phyloP scores from a whole-genome alignment of 2,888 invertebrate genomes.

The Philhelius pedissequus region DNA sequence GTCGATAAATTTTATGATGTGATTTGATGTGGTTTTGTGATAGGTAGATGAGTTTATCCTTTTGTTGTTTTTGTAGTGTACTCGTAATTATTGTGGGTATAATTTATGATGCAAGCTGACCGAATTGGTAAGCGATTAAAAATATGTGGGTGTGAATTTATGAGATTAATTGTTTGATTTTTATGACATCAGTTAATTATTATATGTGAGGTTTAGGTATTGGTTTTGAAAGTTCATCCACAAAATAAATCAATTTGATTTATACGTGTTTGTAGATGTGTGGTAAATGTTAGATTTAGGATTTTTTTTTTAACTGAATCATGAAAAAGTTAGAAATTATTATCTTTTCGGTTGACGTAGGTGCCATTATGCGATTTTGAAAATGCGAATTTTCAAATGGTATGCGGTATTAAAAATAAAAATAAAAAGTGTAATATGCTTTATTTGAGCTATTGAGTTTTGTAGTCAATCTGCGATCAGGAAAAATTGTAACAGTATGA shows the following conservation, averaged over 20 bases:
- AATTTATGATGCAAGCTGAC: slow-evolving; percentile 38
- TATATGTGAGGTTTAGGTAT: neutral
- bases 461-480: too few relatives aligned
- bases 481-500: too few relatives aligned
- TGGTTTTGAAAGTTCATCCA: neutral
- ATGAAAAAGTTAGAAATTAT: too few relatives aligned
- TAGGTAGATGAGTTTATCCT: slow-evolving; percentile 36
- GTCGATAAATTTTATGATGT: slow-evolving; percentile 25
- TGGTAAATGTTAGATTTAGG: neutral
- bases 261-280: neutral
- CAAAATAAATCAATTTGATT: neutral
- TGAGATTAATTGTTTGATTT: slow-evolving; percentile 2
- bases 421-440: too few relatives aligned
- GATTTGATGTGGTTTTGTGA: slow-evolving; percentile 39
- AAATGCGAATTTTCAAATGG: too few relatives aligned
- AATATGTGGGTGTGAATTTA: neutral
- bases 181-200: neutral
- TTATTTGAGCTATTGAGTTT: too few relatives aligned
- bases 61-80: slow-evolving; percentile 24
- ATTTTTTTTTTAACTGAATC: too few relatives aligned
- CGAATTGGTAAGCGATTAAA: neutral
- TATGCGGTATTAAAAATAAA: too few relatives aligned
- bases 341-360: too few relatives aligned
- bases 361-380: too few relatives aligned
- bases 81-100: neutral